phyloP scores from a whole-genome alignment of 2,797 vertebrate genomes.

The Crax fasciolata region DNA sequence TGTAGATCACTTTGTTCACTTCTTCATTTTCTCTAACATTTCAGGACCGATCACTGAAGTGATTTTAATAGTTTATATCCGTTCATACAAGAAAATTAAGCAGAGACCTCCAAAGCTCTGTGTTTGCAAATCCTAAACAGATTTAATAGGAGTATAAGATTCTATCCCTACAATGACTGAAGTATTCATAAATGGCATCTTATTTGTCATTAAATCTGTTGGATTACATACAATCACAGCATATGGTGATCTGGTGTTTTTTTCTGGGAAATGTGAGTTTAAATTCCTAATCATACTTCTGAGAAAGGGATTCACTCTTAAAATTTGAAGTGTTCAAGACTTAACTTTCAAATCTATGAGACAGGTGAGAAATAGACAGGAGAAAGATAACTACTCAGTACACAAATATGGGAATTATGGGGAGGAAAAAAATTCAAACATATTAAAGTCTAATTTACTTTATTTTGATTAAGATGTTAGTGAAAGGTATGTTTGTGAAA shows the following conservation, averaged over 20 bases:
- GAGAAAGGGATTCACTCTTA: neutral
- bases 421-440: neutral
- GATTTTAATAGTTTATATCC: neutral
- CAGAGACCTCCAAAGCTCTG: neutral
- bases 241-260: neutral
- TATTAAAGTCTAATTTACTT: neutral
- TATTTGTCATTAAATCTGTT: neutral
- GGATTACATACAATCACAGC: neutral
- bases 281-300: neutral
- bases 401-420: rapidly evolving
- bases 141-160: neutral
- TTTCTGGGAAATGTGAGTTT: neutral
- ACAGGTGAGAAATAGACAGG: neutral
- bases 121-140: neutral
- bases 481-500: neutral
- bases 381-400: neutral
- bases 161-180: neutral
- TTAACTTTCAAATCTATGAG: neutral
- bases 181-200: neutral
- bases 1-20: neutral
- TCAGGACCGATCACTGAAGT: neutral
- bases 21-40: conserved; percentile 19
- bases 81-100: neutral
- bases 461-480: neutral
- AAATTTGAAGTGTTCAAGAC: neutral